Conservation (phyloP, 2,113 vertebrate species). For the Strigops habroptila region DNA sequence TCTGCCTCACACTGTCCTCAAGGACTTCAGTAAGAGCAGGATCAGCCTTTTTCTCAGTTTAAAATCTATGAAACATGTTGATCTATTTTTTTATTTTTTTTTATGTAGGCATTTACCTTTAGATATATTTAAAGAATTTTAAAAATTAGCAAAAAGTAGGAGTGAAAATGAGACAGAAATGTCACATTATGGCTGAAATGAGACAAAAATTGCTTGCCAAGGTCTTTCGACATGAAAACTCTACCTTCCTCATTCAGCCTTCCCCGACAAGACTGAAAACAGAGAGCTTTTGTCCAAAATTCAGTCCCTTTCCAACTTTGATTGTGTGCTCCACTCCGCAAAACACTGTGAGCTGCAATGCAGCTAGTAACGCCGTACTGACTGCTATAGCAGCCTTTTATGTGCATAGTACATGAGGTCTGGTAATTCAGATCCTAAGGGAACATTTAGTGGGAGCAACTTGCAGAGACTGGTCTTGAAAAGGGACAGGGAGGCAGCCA, state of each 20-base stretch:
- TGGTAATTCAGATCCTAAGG: background rate
- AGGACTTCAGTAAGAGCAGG: background rate
- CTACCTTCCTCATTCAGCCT: background rate
- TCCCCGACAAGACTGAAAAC: background rate
- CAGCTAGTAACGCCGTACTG: background rate
- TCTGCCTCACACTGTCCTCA: background rate
- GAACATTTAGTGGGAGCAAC: accelerated
- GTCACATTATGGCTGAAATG: background rate
- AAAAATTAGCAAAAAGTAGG: background rate
- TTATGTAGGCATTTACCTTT: background rate
- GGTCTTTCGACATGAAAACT: background rate
- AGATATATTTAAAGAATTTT: background rate
- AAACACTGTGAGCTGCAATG: background rate
- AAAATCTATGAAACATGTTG: background rate
- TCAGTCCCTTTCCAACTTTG: background rate
- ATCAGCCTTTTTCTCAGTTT: background rate
- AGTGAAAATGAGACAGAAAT: background rate
- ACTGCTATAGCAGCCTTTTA: background rate
- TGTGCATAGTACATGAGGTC: background rate
- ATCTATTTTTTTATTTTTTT: background rate
- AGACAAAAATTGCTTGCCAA: background rate
- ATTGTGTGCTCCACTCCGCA: background rate
- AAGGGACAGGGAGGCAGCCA: background rate
- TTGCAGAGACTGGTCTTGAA: accelerated
- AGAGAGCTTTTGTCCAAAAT: background rate